These are phyloP conservation scores for Drosophila phalerata DNA, from an alignment of 2,888 invertebrate genomes.

Conservation along the genomic window DNA sequence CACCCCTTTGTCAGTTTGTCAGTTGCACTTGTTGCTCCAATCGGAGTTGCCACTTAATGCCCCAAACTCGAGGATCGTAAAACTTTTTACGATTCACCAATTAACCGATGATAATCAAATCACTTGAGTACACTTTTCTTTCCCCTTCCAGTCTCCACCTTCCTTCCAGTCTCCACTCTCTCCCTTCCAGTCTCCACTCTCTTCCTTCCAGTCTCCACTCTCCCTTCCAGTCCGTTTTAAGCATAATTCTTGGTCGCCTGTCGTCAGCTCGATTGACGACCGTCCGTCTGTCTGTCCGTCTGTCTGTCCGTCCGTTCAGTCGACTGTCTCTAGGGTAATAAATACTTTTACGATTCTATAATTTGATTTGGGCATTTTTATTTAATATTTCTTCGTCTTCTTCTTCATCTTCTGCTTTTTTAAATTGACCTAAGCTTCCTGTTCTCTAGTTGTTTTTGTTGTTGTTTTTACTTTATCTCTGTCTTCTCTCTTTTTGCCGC, in stretches of 20 bases:
- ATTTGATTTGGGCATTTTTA: slow-evolving; percentile 82
- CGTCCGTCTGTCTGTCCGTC: slow-evolving; percentile 19
- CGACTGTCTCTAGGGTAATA: slow-evolving; percentile 64
- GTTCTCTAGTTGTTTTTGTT: slow-evolving; percentile 8
- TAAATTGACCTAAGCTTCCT: slow-evolving; percentile 24
- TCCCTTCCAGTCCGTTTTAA: slow-evolving; percentile 34
- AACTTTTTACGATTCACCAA: slow-evolving; percentile 83
- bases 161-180: not conserved
- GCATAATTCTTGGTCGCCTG: slow-evolving; percentile 62
- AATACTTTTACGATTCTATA: slow-evolving; percentile 84
- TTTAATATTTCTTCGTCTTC: slow-evolving; percentile 67
- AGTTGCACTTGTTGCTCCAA: slow-evolving; percentile 75
- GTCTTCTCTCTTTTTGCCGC: slow-evolving; percentile 25
- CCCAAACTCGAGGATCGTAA: slow-evolving; percentile 68
- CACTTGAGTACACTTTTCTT: slow-evolving; percentile 58
- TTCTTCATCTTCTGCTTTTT: slow-evolving; percentile 7
- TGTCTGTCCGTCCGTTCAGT: slow-evolving; percentile 17
- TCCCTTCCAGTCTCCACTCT: slow-evolving; percentile 2
- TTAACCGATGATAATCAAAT: slow-evolving; percentile 85
- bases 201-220: not conserved
- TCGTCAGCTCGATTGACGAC: slow-evolving; percentile 54
- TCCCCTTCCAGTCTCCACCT: not conserved
- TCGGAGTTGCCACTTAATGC: slow-evolving; percentile 63
- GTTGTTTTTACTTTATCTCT: slow-evolving; percentile 11
- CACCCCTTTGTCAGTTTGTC: not conserved